Evolutionary conservation across 1,140 invertebrate genomes (phyloP).

Genomic region (Kradibia gibbosae): DNA sequence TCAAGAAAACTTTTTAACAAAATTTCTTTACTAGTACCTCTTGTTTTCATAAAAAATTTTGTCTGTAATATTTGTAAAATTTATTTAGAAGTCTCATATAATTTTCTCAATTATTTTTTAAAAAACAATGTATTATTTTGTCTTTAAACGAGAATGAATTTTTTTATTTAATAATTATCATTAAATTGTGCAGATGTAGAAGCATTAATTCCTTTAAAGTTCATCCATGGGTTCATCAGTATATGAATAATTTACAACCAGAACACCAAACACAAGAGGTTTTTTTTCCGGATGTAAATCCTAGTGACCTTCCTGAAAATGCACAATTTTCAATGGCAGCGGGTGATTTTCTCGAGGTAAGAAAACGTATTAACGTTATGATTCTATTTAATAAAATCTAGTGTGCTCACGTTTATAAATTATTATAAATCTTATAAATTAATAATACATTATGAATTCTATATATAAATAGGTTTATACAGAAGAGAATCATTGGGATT

Average conservation of each 20-base stretch:
- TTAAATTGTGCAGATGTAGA: constrained; percentile 73
- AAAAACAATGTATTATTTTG: no score
- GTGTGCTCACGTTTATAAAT: no score
- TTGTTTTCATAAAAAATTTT: no score
- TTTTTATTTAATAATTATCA: constrained; percentile 9
- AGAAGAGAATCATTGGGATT: constrained; percentile 87
- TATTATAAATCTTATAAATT: not conserved
- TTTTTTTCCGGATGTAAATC: constrained; percentile 93
- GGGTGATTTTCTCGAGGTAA: constrained; percentile 91
- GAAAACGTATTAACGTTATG: no score
- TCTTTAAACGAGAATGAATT: no score
- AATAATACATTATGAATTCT: not conserved
- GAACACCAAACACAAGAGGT: constrained; percentile 86
- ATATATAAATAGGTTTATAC: constrained; percentile 80
- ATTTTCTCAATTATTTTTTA: no score
- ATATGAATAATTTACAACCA: constrained; percentile 88
- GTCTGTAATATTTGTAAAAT: no score
- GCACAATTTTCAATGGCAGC: constrained; percentile 95
- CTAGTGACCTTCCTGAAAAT: constrained; percentile 77
- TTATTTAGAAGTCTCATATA: no score
- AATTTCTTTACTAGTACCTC: no score
- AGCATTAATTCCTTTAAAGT: constrained; percentile 77
- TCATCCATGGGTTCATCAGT: constrained; percentile 96
- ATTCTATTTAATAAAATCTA: no score
- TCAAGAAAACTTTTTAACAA: no score